A percentile compares a stretch with the other conserved stretches of the same genome.
Evolutionary conservation across 1,140 invertebrate species (phyloP).

Genomic region (Ceratina australensis): DNA sequence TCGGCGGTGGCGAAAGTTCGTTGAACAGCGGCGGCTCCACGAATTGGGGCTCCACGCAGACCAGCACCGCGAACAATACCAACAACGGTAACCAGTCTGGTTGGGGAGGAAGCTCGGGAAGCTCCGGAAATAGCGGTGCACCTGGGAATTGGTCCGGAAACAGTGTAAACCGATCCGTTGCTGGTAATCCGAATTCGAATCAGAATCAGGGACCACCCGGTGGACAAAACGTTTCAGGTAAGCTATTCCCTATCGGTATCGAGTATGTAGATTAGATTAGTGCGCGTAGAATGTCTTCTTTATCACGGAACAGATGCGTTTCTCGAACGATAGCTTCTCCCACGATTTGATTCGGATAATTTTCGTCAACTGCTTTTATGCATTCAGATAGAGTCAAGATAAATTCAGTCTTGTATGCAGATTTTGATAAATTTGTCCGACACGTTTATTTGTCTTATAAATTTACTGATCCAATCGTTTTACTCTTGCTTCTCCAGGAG

Average conservation of each 20-base stretch:
- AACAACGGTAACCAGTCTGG: slow-evolving; percentile 81
- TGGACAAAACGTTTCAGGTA: slow-evolving; percentile 72
- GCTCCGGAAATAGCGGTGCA: slow-evolving; percentile 73
- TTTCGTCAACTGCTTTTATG: too few species aligned
- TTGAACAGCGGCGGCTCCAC: slow-evolving; percentile 84
- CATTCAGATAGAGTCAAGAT: too few species aligned
- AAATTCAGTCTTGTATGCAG: too few species aligned
- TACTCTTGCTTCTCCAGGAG: too few species aligned
- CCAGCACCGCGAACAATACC: slow-evolving; percentile 82
- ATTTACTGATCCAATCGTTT: too few species aligned
- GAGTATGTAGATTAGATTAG: too few species aligned
- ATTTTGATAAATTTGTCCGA: too few species aligned
- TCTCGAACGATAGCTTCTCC: too few species aligned
- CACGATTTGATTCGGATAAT: too few species aligned
- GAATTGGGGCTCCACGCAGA: slow-evolving; percentile 87
- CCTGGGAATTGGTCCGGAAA: slow-evolving; percentile 74
- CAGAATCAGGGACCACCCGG: slow-evolving; percentile 75
- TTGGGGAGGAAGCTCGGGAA: slow-evolving; percentile 81
- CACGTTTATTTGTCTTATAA: too few species aligned
- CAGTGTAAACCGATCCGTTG: slow-evolving; percentile 73
- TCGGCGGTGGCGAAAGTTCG: slow-evolving; percentile 89
- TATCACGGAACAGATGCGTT: too few species aligned
- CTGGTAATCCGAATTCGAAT: slow-evolving; percentile 76
- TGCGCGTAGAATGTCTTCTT: too few species aligned
- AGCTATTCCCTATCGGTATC: slow-evolving; percentile 9